Evolutionary conservation across 2,888 invertebrate genomes (phyloP).

Genomic region (Podabrus alpinus): DNA sequence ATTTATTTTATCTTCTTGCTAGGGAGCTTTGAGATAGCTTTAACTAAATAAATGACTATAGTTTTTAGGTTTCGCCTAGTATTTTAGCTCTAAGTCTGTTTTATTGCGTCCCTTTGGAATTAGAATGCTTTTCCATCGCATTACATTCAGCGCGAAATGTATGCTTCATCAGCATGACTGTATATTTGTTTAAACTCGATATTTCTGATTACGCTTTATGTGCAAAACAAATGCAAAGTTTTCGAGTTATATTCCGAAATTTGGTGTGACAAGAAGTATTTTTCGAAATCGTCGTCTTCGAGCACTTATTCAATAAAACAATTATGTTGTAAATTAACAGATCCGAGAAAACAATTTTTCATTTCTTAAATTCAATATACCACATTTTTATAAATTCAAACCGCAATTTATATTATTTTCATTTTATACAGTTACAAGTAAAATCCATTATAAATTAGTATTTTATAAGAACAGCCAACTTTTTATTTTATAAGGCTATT

Average conservation of each 20-base stretch:
- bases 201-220: slow-evolving; percentile 27
- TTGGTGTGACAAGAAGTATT: not conserved
- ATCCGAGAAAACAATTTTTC: not conserved
- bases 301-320: not conserved
- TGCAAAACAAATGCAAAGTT: slow-evolving; percentile 24
- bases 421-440: not conserved
- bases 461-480: not conserved
- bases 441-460: not conserved
- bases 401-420: not conserved
- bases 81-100: slow-evolving; percentile 15
- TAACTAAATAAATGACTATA: slow-evolving; percentile 22
- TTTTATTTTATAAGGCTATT: not conserved
- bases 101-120: slow-evolving; percentile 18
- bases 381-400: not conserved
- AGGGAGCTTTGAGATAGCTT: slow-evolving; percentile 15
- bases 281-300: not conserved
- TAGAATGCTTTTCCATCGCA: slow-evolving; percentile 8
- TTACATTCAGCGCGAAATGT: slow-evolving; percentile 9
- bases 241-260: not conserved
- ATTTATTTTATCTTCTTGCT: slow-evolving; percentile 17
- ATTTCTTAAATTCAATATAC: not conserved
- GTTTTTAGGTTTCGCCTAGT: slow-evolving; percentile 15
- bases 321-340: not conserved
- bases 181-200: slow-evolving; percentile 17
- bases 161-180: slow-evolving; percentile 22